Evolutionary conservation across 2,797 vertebrate species (phyloP), one percentile per base, ranked within the genome.

Genomic region (Rhinatrema bivittatum): DNA sequence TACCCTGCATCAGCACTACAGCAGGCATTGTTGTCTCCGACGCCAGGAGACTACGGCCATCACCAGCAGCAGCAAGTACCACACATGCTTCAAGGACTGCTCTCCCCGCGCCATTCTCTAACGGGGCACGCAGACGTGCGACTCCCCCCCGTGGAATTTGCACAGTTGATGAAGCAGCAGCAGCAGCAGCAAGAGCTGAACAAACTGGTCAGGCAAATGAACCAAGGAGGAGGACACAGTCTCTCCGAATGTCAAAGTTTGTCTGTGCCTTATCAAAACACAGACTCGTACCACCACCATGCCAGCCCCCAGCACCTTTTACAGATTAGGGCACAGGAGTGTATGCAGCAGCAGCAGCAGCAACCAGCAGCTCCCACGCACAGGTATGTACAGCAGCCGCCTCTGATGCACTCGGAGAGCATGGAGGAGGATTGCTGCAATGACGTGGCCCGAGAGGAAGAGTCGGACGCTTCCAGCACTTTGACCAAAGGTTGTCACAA

Each of bases 11-110:
- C 94, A 1, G 81, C 91, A 45, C 87, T 99, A 62, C 95, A 99
- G 68, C 95, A 99, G 76, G 95, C 95, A 8, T 79, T 99, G 69
- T 84, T 99, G 11, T 99, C 95, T 20, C 95, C 95, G 0, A 97
- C 91, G 1, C 93, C 95, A 1, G 73, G 88, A 20, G 93, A 98
- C 69, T 98, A 97, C 62, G 72, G 62, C 27, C 84, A 92, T 48
- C 88, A 90, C 3, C 91, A 92, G 46, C 94, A 97, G 48, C 91
- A 92, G 46, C 94, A 97, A 48, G 88, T 96, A 46, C 94, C 94
- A 4, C 90, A 91, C 45, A 92, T 94, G 56, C 86, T 97, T 38
- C 95, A 96, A 79, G 94, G 93, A 64, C 89, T 99, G 47, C 88
- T 98, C 23, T 97, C 95, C 3, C 95, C 95, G 29, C 91, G 94